Conservation (phyloP, 2,888 invertebrate species). For the Mesopsocus fuscifrons region DNA sequence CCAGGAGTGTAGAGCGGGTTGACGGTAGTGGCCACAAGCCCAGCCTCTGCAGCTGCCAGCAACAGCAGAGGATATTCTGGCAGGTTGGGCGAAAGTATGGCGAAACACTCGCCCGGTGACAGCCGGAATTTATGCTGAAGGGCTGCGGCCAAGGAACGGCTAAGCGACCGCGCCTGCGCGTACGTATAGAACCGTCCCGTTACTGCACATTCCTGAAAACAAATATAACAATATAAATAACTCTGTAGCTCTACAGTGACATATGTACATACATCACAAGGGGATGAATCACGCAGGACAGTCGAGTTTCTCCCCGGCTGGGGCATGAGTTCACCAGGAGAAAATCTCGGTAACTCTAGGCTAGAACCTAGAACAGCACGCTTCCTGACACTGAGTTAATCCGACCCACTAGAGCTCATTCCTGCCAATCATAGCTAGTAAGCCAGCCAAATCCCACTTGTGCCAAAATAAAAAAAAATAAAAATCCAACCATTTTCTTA, state of each 20-base stretch:
- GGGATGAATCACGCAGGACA: not conserved
- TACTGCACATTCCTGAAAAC: constrained; percentile 46
- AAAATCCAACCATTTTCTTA: too few species aligned
- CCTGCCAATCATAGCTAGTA: too few species aligned
- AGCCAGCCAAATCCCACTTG: too few species aligned
- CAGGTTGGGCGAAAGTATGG: constrained; percentile 51
- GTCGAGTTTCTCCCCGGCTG: not conserved
- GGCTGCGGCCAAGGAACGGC: constrained; percentile 44
- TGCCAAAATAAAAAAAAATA: too few species aligned
- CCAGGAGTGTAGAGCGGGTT: constrained; percentile 51
- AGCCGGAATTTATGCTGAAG: constrained; percentile 45
- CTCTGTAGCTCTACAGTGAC: not conserved
- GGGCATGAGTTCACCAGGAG: not conserved
- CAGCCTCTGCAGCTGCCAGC: constrained; percentile 48
- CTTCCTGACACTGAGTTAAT: too few species aligned
- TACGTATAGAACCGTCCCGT: constrained; percentile 56
- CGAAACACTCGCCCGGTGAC: constrained; percentile 43
- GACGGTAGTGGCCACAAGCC: constrained; percentile 45
- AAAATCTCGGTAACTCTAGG: too few species aligned
- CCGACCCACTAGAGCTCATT: too few species aligned
- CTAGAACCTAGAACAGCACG: too few species aligned
- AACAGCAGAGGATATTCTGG: constrained; percentile 51
- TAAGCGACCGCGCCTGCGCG: constrained; percentile 39
- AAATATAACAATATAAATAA: not conserved
- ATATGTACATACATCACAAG: not conserved